These are phyloP conservation scores for Lasioglossum albipes DNA, from an alignment of 1,140 invertebrate species.

Conservation along the genomic window DNA sequence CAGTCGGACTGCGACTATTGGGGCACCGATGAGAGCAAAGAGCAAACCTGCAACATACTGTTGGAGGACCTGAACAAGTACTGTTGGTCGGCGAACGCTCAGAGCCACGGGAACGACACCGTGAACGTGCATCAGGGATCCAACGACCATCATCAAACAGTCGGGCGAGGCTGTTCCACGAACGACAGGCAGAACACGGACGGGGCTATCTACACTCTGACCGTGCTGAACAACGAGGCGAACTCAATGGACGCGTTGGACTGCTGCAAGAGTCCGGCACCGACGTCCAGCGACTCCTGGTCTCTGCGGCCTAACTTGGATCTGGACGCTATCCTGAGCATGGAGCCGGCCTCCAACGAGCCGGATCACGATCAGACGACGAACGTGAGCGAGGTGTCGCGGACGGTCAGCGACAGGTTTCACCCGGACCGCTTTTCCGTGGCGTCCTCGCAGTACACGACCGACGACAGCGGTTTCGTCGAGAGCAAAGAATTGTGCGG, in stretches of 20 bases:
- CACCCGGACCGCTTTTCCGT: conserved; percentile 70
- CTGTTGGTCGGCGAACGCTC: conserved; percentile 83
- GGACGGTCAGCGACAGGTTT: conserved; percentile 68
- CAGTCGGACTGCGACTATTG: conserved; percentile 84
- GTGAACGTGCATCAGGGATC: conserved; percentile 45
- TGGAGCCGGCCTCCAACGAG: conserved; percentile 71
- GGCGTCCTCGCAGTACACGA: conserved; percentile 79
- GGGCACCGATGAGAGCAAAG: conserved; percentile 84
- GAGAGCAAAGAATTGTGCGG: conserved; percentile 83
- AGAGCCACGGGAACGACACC: conserved; percentile 50
- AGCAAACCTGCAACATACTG: conserved; percentile 85
- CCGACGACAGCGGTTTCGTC: conserved; percentile 86
- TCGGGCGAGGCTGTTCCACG: conserved; percentile 53
- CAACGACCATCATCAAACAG: conserved; percentile 55
- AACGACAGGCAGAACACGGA: conserved; percentile 80
- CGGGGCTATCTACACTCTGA: conserved; percentile 82
- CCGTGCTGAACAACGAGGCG: conserved; percentile 80
- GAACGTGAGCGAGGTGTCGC: conserved; percentile 55
- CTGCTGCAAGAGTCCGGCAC: conserved; percentile 76
- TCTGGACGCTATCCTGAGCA: conserved; percentile 78
- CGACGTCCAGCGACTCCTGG: conserved; percentile 73
- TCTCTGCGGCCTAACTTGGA: conserved; percentile 75
- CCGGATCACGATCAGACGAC: conserved; percentile 66
- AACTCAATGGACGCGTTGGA: conserved; percentile 81
- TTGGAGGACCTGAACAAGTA: conserved; percentile 90